phyloP scores from a whole-genome alignment of 2,113 vertebrate genomes.

The Panthera tigris region DNA sequence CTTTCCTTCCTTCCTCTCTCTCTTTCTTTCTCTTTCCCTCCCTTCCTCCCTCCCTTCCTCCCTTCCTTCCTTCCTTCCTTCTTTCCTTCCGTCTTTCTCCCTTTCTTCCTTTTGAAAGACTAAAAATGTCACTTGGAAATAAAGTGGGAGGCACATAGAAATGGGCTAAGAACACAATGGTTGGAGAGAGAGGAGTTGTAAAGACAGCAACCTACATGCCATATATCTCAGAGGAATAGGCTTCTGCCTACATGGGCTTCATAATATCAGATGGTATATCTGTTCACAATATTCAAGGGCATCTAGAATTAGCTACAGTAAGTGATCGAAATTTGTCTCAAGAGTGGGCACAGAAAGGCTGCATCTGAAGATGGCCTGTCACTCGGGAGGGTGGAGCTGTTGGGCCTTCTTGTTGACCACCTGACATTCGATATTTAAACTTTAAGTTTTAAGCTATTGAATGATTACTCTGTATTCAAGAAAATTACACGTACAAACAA shows the following conservation, averaged over 20 bases:
- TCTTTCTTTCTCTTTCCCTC: no score
- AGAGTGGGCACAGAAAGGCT: slow-evolving; percentile 85
- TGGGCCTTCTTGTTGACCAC: slow-evolving; percentile 85
- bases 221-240: slow-evolving; percentile 78
- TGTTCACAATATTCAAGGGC: slow-evolving; percentile 89
- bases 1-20: no score
- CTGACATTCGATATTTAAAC: not conserved
- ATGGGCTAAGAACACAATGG: slow-evolving; percentile 82
- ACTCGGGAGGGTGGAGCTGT: slow-evolving; percentile 85
- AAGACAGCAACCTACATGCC: slow-evolving; percentile 83
- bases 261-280: slow-evolving; percentile 86
- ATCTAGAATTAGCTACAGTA: slow-evolving; percentile 87
- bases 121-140: slow-evolving; percentile 87
- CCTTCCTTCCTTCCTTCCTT: no score
- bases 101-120: slow-evolving; percentile 66
- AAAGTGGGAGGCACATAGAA: slow-evolving; percentile 78
- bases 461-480: not conserved
- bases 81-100: no score
- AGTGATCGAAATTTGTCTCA: slow-evolving; percentile 85
- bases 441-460: not conserved
- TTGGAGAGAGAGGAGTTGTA: slow-evolving; percentile 81
- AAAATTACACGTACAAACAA: not conserved
- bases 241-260: slow-evolving; percentile 78
- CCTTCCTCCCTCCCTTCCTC: no score
- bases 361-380: slow-evolving; percentile 86